A percentile compares a stretch with the other conserved stretches of the same genome.
Conservation (phyloP, 2,113 vertebrate genomes). For the Centropus bengalensis region DNA sequence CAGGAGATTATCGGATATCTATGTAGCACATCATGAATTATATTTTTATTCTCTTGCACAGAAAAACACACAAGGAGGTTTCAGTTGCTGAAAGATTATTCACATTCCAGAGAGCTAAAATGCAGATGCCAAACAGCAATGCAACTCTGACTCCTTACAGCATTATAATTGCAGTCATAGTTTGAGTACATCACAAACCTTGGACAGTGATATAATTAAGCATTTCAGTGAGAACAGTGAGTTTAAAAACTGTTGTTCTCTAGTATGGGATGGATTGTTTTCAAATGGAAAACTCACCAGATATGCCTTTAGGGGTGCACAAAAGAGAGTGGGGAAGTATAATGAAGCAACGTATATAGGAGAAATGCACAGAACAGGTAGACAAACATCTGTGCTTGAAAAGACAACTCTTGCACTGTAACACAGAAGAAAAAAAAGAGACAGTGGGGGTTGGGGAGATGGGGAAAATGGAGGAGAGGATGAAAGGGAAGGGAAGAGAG, state of each 20-base stretch:
- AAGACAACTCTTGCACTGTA: neutral
- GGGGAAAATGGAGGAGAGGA: neutral
- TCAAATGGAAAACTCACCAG: neutral
- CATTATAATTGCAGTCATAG: neutral
- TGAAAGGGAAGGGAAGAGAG: neutral
- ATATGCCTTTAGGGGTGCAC: neutral
- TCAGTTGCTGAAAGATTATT: neutral
- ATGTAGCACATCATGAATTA: neutral
- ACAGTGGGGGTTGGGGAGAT: no score
- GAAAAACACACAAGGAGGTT: neutral
- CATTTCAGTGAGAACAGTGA: neutral
- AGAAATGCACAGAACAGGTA: neutral
- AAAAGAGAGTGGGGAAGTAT: neutral
- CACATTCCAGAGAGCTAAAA: neutral
- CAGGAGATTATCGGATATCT: neutral
- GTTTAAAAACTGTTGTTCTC: neutral
- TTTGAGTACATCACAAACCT: neutral
- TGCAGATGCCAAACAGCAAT: neutral
- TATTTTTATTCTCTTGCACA: constrained; percentile 13
- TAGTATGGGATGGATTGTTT: neutral
- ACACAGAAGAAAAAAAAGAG: neutral
- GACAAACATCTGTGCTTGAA: neutral
- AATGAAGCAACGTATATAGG: neutral
- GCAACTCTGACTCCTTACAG: constrained; percentile 18
- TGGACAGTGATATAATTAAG: constrained; percentile 3